Conservation (phyloP, 1,140 invertebrate genomes). For the Cydia pomonella region DNA sequence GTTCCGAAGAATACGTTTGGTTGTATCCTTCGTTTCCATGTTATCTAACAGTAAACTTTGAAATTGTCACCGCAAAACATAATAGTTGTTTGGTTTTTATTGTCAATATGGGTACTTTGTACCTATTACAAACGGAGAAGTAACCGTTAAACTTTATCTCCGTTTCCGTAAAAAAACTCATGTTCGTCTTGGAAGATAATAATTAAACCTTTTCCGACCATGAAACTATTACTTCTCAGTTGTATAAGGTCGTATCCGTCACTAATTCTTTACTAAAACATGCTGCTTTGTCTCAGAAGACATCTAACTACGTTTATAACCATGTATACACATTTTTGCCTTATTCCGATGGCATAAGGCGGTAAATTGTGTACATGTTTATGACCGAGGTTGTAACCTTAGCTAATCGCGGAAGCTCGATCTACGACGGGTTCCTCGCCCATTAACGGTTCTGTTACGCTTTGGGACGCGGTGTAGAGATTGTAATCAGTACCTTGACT, state of each 20-base stretch:
- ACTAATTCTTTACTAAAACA: background rate
- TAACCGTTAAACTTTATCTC: background rate
- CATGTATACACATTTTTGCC: background rate
- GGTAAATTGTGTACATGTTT: background rate
- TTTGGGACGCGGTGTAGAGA: conserved; percentile 36
- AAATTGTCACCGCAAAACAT: background rate
- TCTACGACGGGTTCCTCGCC: conserved; percentile 43
- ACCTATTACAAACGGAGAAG: background rate
- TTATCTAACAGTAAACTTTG: background rate
- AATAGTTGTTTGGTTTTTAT: background rate
- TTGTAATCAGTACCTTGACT: conserved; percentile 8
- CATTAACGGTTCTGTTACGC: conserved; percentile 53
- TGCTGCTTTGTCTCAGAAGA: background rate
- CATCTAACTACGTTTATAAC: background rate
- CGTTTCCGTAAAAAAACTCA: background rate
- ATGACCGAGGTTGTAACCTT: conserved; percentile 25
- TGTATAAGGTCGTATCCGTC: background rate
- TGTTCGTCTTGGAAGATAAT: conserved; percentile 8
- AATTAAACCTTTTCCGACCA: conserved; percentile 18
- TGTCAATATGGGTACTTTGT: background rate
- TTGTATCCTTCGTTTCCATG: no score
- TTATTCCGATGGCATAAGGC: background rate
- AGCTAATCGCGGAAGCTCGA: conserved; percentile 39
- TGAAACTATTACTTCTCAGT: conserved; percentile 24
- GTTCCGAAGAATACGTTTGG: no score